These are phyloP conservation scores for Odontesthes bonariensis DNA, from an alignment of 2,113 vertebrate species.

Conservation along the genomic window DNA sequence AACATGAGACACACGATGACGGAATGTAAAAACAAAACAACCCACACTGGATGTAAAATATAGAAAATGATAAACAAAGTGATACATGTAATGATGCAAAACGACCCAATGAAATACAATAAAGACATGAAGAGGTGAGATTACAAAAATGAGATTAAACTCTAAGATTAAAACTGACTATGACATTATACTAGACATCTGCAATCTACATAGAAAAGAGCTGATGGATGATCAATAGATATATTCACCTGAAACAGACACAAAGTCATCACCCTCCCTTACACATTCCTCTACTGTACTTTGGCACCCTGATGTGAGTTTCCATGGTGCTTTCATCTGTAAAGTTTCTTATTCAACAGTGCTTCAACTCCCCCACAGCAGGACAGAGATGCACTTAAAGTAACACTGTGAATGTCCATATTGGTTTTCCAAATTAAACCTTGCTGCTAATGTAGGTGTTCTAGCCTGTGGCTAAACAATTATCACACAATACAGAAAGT, in stretches of 20 bases:
- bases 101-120: no score
- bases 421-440: slow-evolving; percentile 37
- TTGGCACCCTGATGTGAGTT: slow-evolving; percentile 13
- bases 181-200: no score
- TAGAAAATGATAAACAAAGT: no score
- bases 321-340: slow-evolving; percentile 40
- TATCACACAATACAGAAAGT: slow-evolving; percentile 15
- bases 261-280: neutral
- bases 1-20: no score
- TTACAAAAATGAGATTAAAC: no score
- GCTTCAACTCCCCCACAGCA: slow-evolving; percentile 29
- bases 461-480: slow-evolving; percentile 32
- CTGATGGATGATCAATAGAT: neutral
- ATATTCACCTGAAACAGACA: slow-evolving; percentile 26
- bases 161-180: no score
- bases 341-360: slow-evolving; percentile 34
- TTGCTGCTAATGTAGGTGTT: slow-evolving; percentile 20
- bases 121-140: no score
- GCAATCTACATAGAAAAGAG: no score
- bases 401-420: slow-evolving; percentile 24
- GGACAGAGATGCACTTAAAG: slow-evolving; percentile 34
- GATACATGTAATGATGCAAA: no score
- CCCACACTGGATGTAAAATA: no score
- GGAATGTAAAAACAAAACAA: no score
- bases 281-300: slow-evolving; percentile 1